phyloP scores from a whole-genome alignment of 2,113 vertebrate species.

The Macheiramphus alcinus region DNA sequence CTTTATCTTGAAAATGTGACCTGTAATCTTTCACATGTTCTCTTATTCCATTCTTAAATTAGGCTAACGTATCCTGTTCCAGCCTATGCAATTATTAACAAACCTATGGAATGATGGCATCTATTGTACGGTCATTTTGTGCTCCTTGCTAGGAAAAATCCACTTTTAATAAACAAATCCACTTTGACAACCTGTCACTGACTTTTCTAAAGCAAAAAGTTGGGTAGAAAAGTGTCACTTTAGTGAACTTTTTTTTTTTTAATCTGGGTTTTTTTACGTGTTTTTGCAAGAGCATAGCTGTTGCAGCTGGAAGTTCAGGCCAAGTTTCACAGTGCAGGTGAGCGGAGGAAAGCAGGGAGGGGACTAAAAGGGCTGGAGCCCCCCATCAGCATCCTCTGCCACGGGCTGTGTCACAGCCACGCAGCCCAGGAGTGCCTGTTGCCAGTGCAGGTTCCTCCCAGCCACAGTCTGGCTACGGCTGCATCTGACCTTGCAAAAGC shows the following conservation, averaged over 20 bases:
- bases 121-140: neutral
- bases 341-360: neutral
- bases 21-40: neutral
- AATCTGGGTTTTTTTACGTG: rapidly evolving
- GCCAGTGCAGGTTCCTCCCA: neutral
- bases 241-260: neutral
- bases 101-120: neutral
- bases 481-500: neutral
- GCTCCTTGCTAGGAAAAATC: neutral
- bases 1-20: neutral
- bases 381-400: neutral
- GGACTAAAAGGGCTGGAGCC: neutral
- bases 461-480: neutral
- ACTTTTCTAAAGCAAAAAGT: neutral
- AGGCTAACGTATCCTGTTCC: neutral
- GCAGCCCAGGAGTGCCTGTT: neutral
- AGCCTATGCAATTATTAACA: neutral
- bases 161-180: neutral
- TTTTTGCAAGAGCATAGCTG: neutral
- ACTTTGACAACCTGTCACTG: neutral
- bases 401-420: neutral
- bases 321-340: neutral
- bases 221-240: neutral
- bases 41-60: neutral
- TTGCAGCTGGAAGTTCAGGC: neutral